These are phyloP conservation scores for Nestor notabilis DNA, from an alignment of 2,113 vertebrate species.

Conservation along the genomic window DNA sequence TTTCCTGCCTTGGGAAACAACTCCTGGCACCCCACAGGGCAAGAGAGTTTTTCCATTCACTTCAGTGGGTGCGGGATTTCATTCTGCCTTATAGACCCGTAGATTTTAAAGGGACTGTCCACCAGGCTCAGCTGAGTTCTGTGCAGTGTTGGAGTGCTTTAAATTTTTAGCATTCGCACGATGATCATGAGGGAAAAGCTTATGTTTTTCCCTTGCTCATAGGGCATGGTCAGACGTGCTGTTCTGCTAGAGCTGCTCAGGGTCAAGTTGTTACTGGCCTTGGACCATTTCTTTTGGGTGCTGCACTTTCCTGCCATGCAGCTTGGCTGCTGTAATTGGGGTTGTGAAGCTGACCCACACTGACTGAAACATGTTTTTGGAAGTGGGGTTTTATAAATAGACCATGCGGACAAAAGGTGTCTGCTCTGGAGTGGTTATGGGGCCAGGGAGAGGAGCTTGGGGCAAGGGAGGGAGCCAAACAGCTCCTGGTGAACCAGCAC, in stretches of 20 bases:
- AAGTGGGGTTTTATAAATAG: conserved; percentile 58
- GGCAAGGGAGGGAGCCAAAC: conserved; percentile 6
- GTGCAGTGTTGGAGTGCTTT: background rate
- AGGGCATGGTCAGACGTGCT: background rate
- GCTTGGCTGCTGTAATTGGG: conserved; percentile 13
- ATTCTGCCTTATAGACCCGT: background rate
- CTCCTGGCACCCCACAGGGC: background rate
- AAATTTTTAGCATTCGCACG: background rate
- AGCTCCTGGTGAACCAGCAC: background rate
- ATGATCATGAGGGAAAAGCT: background rate
- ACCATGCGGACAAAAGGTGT: background rate
- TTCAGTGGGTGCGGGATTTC: background rate
- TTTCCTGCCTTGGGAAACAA: conserved; percentile 19
- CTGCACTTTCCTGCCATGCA: background rate
- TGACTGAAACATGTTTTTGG: background rate
- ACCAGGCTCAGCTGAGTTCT: background rate
- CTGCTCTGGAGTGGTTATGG: background rate
- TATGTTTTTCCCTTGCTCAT: background rate
- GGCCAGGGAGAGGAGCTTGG: background rate
- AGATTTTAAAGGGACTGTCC: background rate
- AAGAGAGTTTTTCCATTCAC: conserved; percentile 43
- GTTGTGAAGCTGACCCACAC: background rate
- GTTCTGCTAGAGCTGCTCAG: background rate
- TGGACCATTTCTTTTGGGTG: background rate
- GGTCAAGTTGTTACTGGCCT: conserved; percentile 41